Percentiles rank a stretch among this genome's conserved stretches.
These are phyloP conservation scores for Battus philenor DNA, from an alignment of 1,140 invertebrate genomes.

Conservation along the genomic window DNA sequence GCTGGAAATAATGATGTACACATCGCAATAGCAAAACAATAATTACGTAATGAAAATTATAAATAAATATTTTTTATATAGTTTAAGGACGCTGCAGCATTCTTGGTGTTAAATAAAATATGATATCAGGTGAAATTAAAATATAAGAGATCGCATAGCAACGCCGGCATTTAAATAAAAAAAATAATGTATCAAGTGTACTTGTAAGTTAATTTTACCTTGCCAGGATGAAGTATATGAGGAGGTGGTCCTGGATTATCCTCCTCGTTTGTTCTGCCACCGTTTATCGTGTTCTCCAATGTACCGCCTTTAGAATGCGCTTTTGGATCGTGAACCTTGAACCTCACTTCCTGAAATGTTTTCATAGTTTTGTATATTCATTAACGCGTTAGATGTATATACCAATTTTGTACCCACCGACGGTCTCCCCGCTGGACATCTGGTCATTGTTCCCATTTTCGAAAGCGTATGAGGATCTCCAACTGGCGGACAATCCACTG, in stretches of 20 bases:
- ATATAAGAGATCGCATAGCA: neutral
- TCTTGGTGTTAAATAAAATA: no score
- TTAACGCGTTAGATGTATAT: no score
- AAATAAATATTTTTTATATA: no score
- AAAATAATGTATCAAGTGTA: neutral
- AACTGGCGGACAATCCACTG: slow-evolving; percentile 84
- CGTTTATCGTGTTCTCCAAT: slow-evolving; percentile 92
- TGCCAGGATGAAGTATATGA: slow-evolving; percentile 87
- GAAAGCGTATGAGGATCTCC: slow-evolving; percentile 79
- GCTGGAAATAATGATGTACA: no score
- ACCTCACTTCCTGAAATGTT: slow-evolving; percentile 89
- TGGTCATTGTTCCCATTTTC: slow-evolving; percentile 66
- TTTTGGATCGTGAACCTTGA: slow-evolving; percentile 95
- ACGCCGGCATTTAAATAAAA: neutral
- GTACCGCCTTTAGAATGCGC: slow-evolving; percentile 93
- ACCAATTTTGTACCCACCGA: slow-evolving; percentile 61
- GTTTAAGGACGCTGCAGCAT: no score
- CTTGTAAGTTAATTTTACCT: slow-evolving; percentile 67
- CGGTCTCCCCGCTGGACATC: slow-evolving; percentile 66
- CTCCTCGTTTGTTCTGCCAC: slow-evolving; percentile 79
- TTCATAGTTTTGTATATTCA: slow-evolving; percentile 4
- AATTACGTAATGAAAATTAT: neutral
- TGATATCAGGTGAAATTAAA: neutral
- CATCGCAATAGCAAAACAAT: slow-evolving; percentile 14
- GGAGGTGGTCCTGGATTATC: slow-evolving; percentile 81